Evolutionary conservation across 1,140 invertebrate species (phyloP), one percentile per base, ranked within the genome.

Genomic region (Macrosteles quadrilineatus): DNA sequence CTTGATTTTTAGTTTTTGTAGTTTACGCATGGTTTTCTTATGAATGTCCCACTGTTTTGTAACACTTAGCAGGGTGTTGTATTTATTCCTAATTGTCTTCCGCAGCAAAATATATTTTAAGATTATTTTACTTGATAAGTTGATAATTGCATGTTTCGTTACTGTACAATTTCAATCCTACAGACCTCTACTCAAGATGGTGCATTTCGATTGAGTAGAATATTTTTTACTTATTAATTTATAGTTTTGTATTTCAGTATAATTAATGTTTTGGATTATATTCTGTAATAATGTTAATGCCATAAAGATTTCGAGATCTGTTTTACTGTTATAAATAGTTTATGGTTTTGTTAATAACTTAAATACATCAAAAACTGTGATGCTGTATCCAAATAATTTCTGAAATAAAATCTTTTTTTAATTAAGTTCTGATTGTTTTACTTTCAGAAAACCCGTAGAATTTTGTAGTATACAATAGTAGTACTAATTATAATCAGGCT

Each of bases 291-390:
- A 14, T 59, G 55, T 27, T 59, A 9, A 27, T 59, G 14, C 21
- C 12, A 27, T 11, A 59, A 6, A 27, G 27, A 59, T 19, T 11
- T 9, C 2, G 9, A 29, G 23, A 14, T 27, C 12, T 59, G 27
- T 59, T 59, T 59, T 59, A 59, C 27, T 59, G 55, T 59, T 59
- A 23, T 50, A 11, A 59, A 59, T 59, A 59, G 55, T 59, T 59
- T 59, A 59, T 59, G 55, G 55, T 59, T 59, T 59, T 59, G 55
- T 59, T 59, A 59, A 36, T 4, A 36, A 29, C n/a, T 59, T 12
- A 59, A 30, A 21, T 27, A 21, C 55, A 21, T 50, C 47, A 50
- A 59, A 59, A 59, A 27, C 55, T 59, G 55, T 59, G 55, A 59
- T 59, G 55, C 23, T 59, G 25, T 23, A 59, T 59, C 55, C 55